Evolutionary conservation across 2,797 vertebrate genomes (phyloP).

Genomic region (Acipenser oxyrinchus): DNA sequence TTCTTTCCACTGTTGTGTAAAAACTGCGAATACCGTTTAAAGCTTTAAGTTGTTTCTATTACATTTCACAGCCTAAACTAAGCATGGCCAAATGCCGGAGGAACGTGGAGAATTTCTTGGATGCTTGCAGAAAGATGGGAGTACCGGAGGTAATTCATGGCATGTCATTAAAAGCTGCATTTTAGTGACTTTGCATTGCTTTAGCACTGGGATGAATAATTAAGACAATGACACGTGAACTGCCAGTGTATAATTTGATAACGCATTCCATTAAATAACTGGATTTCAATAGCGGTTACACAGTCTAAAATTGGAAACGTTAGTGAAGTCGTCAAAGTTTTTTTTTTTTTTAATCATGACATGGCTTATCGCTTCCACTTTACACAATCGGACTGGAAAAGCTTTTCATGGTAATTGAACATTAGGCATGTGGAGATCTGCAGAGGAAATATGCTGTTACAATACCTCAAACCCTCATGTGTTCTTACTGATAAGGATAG

Average conservation of each 20-base stretch:
- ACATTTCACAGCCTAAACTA: constrained; percentile 77
- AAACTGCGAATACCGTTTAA: not conserved
- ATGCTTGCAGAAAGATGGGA: constrained; percentile 86
- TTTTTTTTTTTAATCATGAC: constrained; percentile 18
- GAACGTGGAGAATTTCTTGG: constrained; percentile 93
- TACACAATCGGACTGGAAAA: not conserved
- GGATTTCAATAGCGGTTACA: no score
- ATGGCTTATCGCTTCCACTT: constrained; percentile 39
- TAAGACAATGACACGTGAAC: no score
- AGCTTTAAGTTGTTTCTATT: constrained; percentile 10
- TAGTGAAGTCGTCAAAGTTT: no score
- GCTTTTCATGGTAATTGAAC: not conserved
- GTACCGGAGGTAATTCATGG: constrained; percentile 74
- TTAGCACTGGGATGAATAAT: constrained; percentile 11
- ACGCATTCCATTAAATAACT: no score
- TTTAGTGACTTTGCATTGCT: not conserved
- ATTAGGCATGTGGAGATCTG: not conserved
- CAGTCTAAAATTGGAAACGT: no score
- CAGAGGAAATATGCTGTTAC: not conserved
- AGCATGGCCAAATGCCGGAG: constrained; percentile 96
- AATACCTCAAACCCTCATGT: not conserved
- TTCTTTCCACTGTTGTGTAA: no score
- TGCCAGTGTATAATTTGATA: no score
- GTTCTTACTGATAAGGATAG: no score
- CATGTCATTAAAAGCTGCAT: not conserved